Percentiles rank a stretch among this genome's conserved stretches.
These are phyloP conservation scores for Neocrepidodera transversa DNA, from an alignment of 2,888 invertebrate species.

Conservation along the genomic window DNA sequence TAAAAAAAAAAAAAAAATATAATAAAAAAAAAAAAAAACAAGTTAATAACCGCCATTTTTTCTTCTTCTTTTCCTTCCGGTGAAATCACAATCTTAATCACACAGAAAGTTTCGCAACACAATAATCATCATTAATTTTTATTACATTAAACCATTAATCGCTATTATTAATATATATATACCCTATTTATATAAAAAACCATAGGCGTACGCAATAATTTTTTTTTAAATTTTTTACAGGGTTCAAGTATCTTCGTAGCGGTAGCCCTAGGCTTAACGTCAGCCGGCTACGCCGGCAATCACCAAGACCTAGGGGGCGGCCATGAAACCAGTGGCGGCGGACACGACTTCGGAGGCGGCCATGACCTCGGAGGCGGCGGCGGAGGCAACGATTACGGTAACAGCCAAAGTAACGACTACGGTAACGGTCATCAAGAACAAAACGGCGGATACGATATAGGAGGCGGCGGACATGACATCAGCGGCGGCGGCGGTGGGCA, in stretches of 20 bases:
- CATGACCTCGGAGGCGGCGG: no score
- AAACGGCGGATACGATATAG: constrained; percentile 32
- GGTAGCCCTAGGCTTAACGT: constrained; percentile 45
- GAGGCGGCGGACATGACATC: constrained; percentile 36
- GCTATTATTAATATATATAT: no score
- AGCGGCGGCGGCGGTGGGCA: constrained; percentile 50
- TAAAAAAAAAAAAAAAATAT: no score
- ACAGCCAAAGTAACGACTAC: constrained; percentile 50
- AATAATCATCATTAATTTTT: no score
- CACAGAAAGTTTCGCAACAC: no score
- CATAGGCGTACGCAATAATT: no score
- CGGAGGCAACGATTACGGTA: constrained; percentile 62
- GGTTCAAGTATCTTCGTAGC: constrained; percentile 47
- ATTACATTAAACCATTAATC: no score
- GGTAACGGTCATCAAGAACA: constrained; percentile 14
- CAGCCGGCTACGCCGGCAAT: constrained; percentile 50
- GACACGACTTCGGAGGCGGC: constrained; percentile 54
- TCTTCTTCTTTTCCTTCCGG: no score
- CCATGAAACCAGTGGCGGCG: constrained; percentile 37
- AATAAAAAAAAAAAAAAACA: no score
- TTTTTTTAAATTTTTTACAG: constrained; percentile 44
- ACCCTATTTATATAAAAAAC: no score
- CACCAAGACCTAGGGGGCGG: constrained; percentile 32
- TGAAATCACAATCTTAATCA: no score
- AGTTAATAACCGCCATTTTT: no score